Evolutionary conservation across 2,888 invertebrate genomes (phyloP), one percentile per base, ranked within the genome.

Genomic region (Neocrepidodera transversa): DNA sequence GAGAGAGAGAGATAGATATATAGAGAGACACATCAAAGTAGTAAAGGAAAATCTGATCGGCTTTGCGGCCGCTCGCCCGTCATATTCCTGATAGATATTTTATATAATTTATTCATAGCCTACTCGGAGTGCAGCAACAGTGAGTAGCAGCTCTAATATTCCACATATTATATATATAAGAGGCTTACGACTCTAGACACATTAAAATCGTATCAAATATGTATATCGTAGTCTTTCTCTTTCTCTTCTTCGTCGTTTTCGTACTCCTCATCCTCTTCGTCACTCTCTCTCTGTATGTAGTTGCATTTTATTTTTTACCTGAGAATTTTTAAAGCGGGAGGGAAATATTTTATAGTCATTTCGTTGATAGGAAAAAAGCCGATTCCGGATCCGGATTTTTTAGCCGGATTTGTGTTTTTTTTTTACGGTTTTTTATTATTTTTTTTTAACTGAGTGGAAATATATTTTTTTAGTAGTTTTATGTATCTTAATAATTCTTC

Each of bases 31-130:
- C 74, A 73, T 74, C 74, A 74, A 76, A 75, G 73, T 68, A 68
- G 74, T 73, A 74, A n/a, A n/a, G n/a, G n/a, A n/a, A n/a, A n/a
- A 75, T 76, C 75, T 75, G 76, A 76, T 76, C 76, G 77, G 77
- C 75, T 77, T 77, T 76, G 65, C 68, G 63, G 68, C 67, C 71
- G 70, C 69, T 69, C n/a, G n/a, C n/a, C n/a, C n/a, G n/a, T n/a
- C n/a, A n/a, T 54, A n/a, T 83, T 83, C 83, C 80, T 85, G 86
- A 86, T 86, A 86, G 86, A 85, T 86, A 86, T 86, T 85, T 86
- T 84, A 86, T 86, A 85, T 86, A 84, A 86, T 86, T 86, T 86
- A 86, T 86, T 86, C 86, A 86, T 86, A 82, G 83, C n/a, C n/a
- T n/a, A n/a, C n/a, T n/a, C n/a, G n/a, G n/a, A n/a, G n/a, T n/a